phyloP scores from a whole-genome alignment of 2,113 vertebrate genomes.

The Tympanuchus pallidicinctus region DNA sequence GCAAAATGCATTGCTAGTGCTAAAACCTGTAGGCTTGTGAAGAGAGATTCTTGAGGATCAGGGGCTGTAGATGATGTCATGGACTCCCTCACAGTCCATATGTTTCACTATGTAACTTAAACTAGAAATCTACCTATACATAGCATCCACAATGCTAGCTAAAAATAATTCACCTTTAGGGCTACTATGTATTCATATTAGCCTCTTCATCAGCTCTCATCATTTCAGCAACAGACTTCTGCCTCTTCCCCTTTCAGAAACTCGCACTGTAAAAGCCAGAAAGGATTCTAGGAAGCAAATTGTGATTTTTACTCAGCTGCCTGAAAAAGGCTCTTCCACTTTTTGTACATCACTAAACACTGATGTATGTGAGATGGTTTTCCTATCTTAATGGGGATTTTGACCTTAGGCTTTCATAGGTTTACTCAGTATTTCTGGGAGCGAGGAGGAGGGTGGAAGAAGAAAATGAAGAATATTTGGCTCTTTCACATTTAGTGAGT shows the following conservation, averaged over 20 bases:
- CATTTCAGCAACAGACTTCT: neutral
- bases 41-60: neutral
- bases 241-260: neutral
- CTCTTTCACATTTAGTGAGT: neutral
- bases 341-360: neutral
- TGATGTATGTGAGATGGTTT: neutral
- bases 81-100: neutral
- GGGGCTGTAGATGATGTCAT: neutral
- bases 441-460: neutral
- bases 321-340: neutral
- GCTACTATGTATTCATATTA: neutral
- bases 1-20: neutral
- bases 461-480: neutral
- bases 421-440: neutral
- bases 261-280: neutral
- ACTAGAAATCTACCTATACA: neutral
- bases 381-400: neutral
- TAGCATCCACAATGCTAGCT: neutral
- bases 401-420: neutral
- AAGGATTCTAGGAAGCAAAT: neutral
- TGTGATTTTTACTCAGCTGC: neutral
- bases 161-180: neutral
- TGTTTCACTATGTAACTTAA: neutral
- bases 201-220: neutral
- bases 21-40: neutral